phyloP scores from a whole-genome alignment of 2,113 vertebrate genomes.

The Merops nubicus region DNA sequence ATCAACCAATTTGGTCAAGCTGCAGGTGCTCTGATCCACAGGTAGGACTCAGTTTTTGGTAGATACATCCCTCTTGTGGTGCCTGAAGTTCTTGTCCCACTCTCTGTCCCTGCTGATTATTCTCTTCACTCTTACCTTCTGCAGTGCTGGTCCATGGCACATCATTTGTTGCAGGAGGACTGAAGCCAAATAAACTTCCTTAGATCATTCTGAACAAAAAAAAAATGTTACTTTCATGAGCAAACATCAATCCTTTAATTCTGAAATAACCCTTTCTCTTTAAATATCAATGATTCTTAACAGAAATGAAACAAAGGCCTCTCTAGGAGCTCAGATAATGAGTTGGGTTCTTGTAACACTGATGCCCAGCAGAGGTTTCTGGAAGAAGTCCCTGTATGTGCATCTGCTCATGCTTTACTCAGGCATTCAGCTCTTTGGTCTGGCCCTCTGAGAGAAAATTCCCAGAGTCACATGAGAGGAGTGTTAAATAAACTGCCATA shows the following conservation, averaged over 20 bases:
- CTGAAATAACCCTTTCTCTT: background rate
- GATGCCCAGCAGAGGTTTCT: background rate
- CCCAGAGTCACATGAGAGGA: background rate
- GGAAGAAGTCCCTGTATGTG: background rate
- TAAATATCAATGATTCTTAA: background rate
- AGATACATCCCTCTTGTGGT: background rate
- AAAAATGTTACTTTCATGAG: background rate
- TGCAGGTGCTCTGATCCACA: slow-evolving; percentile 91
- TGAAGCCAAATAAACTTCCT: background rate
- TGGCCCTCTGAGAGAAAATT: background rate
- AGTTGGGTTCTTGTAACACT: background rate
- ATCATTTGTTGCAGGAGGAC: background rate
- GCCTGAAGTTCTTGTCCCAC: background rate
- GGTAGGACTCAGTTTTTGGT: slow-evolving; percentile 68
- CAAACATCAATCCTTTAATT: background rate
- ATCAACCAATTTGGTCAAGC: slow-evolving; percentile 90
- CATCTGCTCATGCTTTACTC: background rate
- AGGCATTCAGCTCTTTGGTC: background rate
- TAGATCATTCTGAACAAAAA: background rate
- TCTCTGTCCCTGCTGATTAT: background rate
- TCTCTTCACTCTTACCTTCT: background rate
- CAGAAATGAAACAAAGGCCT: background rate
- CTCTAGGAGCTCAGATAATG: background rate
- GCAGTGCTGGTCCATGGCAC: background rate
- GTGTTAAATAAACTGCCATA: background rate